Percentiles rank a stretch among this genome's conserved stretches.
phyloP scores from a whole-genome alignment of 2,113 vertebrate species.

The Sialia sialis region DNA sequence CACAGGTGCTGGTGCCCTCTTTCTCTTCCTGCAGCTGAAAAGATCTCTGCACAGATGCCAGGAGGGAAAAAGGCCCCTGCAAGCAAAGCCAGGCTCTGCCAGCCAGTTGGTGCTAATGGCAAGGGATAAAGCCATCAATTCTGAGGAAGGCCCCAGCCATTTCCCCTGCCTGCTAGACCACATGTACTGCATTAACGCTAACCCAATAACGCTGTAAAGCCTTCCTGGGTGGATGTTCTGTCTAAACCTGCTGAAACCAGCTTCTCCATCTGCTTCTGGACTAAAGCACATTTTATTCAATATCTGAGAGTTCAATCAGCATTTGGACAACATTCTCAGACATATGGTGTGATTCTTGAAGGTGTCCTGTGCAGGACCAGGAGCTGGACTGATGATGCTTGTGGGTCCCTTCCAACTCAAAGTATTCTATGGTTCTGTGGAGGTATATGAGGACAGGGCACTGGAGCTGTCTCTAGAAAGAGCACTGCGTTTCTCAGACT shows the following conservation, averaged over 20 bases:
- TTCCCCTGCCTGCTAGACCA: not conserved
- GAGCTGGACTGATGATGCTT: not conserved
- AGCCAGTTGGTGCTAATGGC: not conserved
- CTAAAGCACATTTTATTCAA: not conserved
- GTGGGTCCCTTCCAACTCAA: not conserved
- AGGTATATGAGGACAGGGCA: not conserved
- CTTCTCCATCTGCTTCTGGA: not conserved
- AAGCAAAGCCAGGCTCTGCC: not conserved
- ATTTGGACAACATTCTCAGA: not conserved
- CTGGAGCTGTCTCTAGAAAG: not conserved
- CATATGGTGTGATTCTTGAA: not conserved
- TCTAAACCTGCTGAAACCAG: not conserved
- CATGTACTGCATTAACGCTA: not conserved
- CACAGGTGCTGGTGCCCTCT: not conserved
- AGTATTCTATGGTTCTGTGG: not conserved
- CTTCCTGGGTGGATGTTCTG: not conserved
- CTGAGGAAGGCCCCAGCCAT: not conserved
- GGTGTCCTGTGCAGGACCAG: not conserved
- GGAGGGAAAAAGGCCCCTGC: not conserved
- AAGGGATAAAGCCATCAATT: not conserved
- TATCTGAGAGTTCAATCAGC: not conserved
- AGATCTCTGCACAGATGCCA: not conserved
- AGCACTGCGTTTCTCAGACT: not conserved
- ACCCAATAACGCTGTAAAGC: not conserved
- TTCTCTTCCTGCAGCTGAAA: not conserved